These are phyloP conservation scores for Ormyrus nitidulus DNA, from an alignment of 2,888 invertebrate species.

Conservation along the genomic window DNA sequence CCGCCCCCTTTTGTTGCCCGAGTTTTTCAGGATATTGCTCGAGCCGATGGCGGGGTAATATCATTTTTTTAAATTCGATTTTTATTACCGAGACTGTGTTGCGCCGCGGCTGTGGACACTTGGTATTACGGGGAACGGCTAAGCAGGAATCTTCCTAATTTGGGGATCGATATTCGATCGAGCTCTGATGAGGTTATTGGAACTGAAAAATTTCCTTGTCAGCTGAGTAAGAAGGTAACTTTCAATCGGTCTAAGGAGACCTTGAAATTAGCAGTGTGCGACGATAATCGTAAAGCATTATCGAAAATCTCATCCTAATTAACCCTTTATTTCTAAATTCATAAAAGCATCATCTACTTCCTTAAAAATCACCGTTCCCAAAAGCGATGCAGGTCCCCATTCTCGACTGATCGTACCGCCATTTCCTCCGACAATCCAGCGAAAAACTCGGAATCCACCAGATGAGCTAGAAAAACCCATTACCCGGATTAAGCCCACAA, in stretches of 20 bases:
- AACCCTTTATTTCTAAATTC: too few relatives aligned
- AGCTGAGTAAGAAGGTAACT: neutral
- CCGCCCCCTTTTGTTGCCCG: too few relatives aligned
- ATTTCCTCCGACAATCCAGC: too few relatives aligned
- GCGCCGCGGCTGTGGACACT: neutral
- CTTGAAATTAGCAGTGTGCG: too few relatives aligned
- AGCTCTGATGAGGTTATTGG: conserved; percentile 18
- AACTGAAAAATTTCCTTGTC: neutral
- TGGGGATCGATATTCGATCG: conserved; percentile 34
- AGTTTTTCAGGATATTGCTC: conserved; percentile 41
- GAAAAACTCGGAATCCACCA: neutral
- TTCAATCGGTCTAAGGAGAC: too few relatives aligned
- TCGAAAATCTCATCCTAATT: too few relatives aligned
- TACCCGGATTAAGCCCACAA: conserved; percentile 24
- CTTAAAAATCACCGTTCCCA: too few relatives aligned
- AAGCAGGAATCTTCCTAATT: conserved; percentile 14
- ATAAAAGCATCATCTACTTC: too few relatives aligned
- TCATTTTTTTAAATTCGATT: conserved; percentile 52
- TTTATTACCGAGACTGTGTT: conserved; percentile 42
- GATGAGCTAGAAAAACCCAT: conserved; percentile 32
- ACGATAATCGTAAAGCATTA: too few relatives aligned
- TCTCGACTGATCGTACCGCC: too few relatives aligned
- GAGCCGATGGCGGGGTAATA: conserved; percentile 31
- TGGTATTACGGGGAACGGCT: conserved; percentile 2
- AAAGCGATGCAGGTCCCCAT: too few relatives aligned